phyloP scores from a whole-genome alignment of 2,797 vertebrate species.

The Neopelma chrysocephalum region DNA sequence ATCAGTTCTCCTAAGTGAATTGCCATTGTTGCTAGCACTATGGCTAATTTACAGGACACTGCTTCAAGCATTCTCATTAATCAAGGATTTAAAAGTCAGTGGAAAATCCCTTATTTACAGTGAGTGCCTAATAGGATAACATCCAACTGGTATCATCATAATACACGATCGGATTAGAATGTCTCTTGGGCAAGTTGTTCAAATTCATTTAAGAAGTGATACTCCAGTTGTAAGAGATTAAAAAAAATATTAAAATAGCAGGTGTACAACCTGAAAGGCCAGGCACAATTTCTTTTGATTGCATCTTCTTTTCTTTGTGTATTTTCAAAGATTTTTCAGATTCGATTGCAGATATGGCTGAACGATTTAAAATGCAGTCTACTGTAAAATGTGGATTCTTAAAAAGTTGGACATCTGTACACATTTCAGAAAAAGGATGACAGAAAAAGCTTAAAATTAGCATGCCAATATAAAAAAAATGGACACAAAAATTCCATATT shows the following conservation, averaged over 20 bases:
- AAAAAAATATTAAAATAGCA: neutral
- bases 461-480: neutral
- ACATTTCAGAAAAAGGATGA: neutral
- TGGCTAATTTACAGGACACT: slow-evolving; percentile 36
- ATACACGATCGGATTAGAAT: slow-evolving; percentile 38
- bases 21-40: slow-evolving; percentile 18
- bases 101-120: slow-evolving; percentile 38
- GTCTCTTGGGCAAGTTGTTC: slow-evolving; percentile 14
- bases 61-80: slow-evolving; percentile 48
- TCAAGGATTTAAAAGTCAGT: slow-evolving; percentile 54
- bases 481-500: neutral
- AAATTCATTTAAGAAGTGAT: slow-evolving; percentile 10
- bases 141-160: slow-evolving; percentile 42
- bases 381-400: neutral
- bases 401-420: neutral
- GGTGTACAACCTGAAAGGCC: neutral
- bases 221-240: neutral
- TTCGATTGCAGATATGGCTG: neutral
- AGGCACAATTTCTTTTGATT: neutral
- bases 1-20: slow-evolving; percentile 24
- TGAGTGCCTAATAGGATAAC: slow-evolving; percentile 42
- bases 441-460: neutral
- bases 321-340: neutral
- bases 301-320: neutral
- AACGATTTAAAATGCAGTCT: neutral